These are phyloP conservation scores for Frankliniella fusca DNA, from an alignment of 2,888 invertebrate species.

Conservation along the genomic window DNA sequence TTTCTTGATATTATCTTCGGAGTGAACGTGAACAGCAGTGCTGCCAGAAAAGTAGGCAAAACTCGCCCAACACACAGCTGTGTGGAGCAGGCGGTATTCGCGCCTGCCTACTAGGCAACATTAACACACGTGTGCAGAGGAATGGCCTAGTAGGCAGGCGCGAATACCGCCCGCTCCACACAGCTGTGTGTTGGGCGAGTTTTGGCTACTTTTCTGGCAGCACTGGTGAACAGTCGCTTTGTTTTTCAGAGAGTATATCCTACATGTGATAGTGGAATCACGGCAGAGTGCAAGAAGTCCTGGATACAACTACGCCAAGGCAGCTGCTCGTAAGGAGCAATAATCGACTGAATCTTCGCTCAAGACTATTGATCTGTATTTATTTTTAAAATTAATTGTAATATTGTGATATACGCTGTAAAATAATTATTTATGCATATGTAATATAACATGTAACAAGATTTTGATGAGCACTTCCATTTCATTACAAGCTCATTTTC, in stretches of 20 bases:
- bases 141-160: too few relatives aligned
- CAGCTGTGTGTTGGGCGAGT: too few relatives aligned
- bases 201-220: too few relatives aligned
- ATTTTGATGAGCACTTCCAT: neutral
- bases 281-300: neutral
- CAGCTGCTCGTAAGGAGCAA: neutral
- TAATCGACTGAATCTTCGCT: constrained; percentile 7
- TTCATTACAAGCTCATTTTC: neutral
- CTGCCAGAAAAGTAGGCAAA: too few relatives aligned
- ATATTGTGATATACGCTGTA: neutral
- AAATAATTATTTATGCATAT: neutral
- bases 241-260: neutral
- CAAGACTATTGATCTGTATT: neutral
- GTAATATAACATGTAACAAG: neutral
- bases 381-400: neutral
- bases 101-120: too few relatives aligned
- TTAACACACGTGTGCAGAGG: too few relatives aligned
- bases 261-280: neutral
- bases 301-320: neutral
- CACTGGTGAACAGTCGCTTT: neutral
- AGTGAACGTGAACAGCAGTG: too few relatives aligned
- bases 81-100: too few relatives aligned
- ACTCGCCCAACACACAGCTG: too few relatives aligned
- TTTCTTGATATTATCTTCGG: too few relatives aligned
- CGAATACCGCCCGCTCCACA: too few relatives aligned